These are phyloP conservation scores for Dinocampus coccinellae DNA, from an alignment of 2,888 invertebrate species.

Conservation along the genomic window DNA sequence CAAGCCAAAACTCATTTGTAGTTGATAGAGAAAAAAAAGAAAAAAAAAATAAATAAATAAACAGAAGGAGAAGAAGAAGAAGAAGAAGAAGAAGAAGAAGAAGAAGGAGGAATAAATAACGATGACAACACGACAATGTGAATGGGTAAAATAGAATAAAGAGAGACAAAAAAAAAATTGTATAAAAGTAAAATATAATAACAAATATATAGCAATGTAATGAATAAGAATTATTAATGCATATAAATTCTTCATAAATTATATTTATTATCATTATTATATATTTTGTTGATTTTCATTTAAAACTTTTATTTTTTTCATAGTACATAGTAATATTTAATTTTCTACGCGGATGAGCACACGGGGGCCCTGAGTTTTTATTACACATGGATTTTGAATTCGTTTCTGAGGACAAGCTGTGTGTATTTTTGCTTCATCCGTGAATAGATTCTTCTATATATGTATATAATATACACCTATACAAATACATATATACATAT, in stretches of 20 bases:
- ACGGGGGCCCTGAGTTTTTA: conserved; percentile 42
- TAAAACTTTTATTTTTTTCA: too few relatives aligned
- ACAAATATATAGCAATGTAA: neutral
- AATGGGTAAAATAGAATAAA: conserved; percentile 16
- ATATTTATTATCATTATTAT: too few relatives aligned
- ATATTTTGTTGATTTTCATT: too few relatives aligned
- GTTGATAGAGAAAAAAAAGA: neutral
- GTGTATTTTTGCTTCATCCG: neutral
- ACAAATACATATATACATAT: neutral
- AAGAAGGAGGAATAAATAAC: too few relatives aligned
- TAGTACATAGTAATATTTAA: conserved; percentile 41
- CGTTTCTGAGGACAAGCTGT: conserved; percentile 31
- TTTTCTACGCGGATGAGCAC: conserved; percentile 41
- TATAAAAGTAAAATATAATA: neutral
- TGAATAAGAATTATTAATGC: neutral
- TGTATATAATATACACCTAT: too few relatives aligned
- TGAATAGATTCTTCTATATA: neutral
- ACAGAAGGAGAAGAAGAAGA: too few relatives aligned
- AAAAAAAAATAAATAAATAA: too few relatives aligned
- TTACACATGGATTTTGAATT: conserved; percentile 39
- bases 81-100: too few relatives aligned
- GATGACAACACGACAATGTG: too few relatives aligned
- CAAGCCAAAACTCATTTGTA: neutral
- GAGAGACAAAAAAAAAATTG: conserved; percentile 9
- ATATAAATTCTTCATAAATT: neutral